Percentiles rank a stretch among this genome's conserved stretches.
Evolutionary conservation across 1,140 invertebrate species (phyloP).

Genomic region (Samia ricini): DNA sequence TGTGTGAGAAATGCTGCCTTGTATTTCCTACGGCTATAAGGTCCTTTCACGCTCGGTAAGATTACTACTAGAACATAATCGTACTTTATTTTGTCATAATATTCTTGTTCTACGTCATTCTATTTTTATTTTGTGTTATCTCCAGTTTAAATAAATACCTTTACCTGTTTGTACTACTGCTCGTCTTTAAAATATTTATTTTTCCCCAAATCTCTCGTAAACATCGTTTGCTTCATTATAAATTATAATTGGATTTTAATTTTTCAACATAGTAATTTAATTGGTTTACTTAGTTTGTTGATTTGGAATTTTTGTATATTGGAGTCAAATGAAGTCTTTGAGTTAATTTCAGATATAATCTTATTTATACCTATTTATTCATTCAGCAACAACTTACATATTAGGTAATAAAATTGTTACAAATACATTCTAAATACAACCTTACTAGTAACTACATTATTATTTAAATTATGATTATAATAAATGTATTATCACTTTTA

Average conservation of each 20-base stretch:
- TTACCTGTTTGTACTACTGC: too few relatives aligned
- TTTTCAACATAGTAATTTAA: not conserved
- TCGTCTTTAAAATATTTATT: not conserved
- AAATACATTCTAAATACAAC: too few relatives aligned
- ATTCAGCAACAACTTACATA: too few relatives aligned
- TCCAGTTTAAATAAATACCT: too few relatives aligned
- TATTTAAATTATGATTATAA: too few relatives aligned
- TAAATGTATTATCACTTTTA: too few relatives aligned
- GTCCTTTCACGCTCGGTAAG: conserved; percentile 21
- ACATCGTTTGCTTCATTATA: not conserved
- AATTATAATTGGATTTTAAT: not conserved
- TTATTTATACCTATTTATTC: too few relatives aligned
- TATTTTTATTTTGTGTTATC: not conserved
- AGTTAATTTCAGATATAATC: too few relatives aligned
- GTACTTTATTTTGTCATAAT: not conserved
- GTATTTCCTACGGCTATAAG: conserved; percentile 14
- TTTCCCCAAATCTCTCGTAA: not conserved
- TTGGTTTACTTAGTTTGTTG: not conserved
- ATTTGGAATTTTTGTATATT: too few relatives aligned
- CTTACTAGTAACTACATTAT: too few relatives aligned
- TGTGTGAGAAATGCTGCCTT: conserved; percentile 38
- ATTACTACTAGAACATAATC: not conserved
- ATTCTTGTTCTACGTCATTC: not conserved
- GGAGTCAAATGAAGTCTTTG: too few relatives aligned
- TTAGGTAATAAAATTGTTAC: too few relatives aligned